Conservation (phyloP, 1,140 invertebrate species). For the Penaeus vannamei region DNA sequence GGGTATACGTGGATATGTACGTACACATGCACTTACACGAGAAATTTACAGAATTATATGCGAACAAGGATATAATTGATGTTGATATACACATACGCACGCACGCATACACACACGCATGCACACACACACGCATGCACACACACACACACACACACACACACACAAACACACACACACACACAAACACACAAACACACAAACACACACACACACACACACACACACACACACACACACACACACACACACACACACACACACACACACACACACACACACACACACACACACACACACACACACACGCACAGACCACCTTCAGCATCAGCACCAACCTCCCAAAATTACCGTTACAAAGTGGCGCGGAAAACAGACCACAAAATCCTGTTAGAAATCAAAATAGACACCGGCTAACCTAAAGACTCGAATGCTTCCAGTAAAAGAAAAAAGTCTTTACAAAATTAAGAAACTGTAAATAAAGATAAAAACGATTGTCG, state of each 20-base stretch:
- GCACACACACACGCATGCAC: not conserved
- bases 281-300: not conserved
- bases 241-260: too few species aligned
- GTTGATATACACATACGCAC: not conserved
- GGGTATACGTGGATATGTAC: not conserved
- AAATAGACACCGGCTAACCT: too few species aligned
- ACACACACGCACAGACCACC: too few species aligned
- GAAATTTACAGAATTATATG: not conserved
- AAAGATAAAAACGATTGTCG: too few species aligned
- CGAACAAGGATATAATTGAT: not conserved
- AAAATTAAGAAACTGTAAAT: too few species aligned
- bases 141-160: not conserved
- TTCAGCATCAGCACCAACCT: too few species aligned
- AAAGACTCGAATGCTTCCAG: too few species aligned
- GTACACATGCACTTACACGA: not conserved
- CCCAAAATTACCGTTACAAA: too few species aligned
- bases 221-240: not conserved
- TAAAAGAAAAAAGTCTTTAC: too few species aligned
- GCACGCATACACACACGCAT: not conserved
- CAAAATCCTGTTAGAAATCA: too few species aligned
- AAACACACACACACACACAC: not conserved
- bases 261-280: not conserved
- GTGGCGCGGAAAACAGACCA: too few species aligned
- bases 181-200: not conserved
- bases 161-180: not conserved